These are phyloP conservation scores for Lochmaea capreae DNA, from an alignment of 2,888 invertebrate genomes.

Conservation along the genomic window DNA sequence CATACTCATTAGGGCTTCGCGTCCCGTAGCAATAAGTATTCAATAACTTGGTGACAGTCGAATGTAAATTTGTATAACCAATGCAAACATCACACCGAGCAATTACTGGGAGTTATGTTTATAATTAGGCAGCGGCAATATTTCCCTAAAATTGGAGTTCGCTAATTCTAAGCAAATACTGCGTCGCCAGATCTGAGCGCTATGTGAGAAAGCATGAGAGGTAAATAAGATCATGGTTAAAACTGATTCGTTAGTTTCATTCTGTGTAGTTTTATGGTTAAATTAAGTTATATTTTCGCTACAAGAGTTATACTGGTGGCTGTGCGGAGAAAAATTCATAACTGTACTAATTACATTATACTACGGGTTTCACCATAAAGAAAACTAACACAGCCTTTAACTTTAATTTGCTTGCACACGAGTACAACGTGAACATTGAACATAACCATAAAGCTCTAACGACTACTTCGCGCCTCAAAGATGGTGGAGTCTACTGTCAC, in stretches of 20 bases:
- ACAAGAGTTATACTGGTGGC: too few species aligned
- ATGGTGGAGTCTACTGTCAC: too few species aligned
- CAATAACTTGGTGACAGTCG: constrained; percentile 60
- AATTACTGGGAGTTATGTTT: constrained; percentile 65
- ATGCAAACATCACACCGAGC: constrained; percentile 63
- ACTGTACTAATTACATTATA: too few species aligned
- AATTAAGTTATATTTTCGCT: neutral
- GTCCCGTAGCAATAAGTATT: constrained; percentile 56
- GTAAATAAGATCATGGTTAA: constrained; percentile 16
- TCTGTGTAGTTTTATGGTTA: neutral
- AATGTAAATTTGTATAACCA: constrained; percentile 63
- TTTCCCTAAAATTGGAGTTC: constrained; percentile 63
- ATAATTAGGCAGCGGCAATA: constrained; percentile 65
- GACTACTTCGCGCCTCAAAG: too few species aligned
- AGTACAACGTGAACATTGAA: too few species aligned
- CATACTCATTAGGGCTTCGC: constrained; percentile 52
- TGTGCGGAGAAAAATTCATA: too few species aligned
- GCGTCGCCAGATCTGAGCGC: constrained; percentile 11
- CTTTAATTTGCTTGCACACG: too few species aligned
- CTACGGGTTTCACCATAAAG: too few species aligned
- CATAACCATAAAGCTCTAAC: too few species aligned
- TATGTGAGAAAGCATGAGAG: neutral
- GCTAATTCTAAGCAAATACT: constrained; percentile 64
- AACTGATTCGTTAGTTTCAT: constrained; percentile 6
- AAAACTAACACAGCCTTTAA: too few species aligned